A percentile compares a stretch with the other conserved stretches of the same genome.
These are phyloP conservation scores for Coleophora flavipennella DNA, from an alignment of 2,888 invertebrate genomes.

Conservation along the genomic window DNA sequence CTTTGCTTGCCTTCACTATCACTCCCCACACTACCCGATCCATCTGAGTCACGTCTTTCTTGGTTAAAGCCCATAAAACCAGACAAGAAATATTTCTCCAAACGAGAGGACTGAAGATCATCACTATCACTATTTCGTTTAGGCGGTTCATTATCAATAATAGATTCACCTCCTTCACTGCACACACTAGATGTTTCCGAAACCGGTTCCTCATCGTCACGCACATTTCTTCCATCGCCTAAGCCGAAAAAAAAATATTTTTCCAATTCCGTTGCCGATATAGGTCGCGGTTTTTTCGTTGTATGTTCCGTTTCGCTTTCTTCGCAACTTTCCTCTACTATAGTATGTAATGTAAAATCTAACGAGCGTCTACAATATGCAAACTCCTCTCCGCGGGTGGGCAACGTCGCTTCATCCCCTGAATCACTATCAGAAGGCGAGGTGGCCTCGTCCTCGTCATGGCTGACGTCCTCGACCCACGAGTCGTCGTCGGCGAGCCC, in stretches of 20 bases:
- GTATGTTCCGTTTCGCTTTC: constrained; percentile 88
- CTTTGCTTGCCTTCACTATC: constrained; percentile 92
- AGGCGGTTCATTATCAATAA: constrained; percentile 73
- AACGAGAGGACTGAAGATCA: constrained; percentile 84
- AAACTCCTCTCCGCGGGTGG: constrained; percentile 85
- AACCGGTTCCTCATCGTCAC: constrained; percentile 75
- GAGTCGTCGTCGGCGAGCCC: constrained; percentile 92
- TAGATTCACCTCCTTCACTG: constrained; percentile 85
- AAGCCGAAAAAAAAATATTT: constrained; percentile 93
- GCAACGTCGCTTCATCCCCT: constrained; percentile 77
- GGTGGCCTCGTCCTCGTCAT: constrained; percentile 82
- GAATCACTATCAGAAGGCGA: constrained; percentile 79
- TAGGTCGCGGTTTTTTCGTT: constrained; percentile 75
- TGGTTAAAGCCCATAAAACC: constrained; percentile 88
- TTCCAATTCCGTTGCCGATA: constrained; percentile 87
- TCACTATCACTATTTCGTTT: constrained; percentile 75
- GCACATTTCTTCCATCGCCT: constrained; percentile 77
- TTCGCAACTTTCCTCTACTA: constrained; percentile 95
- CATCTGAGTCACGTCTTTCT: constrained; percentile 84
- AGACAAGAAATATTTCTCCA: constrained; percentile 91
- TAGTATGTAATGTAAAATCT: constrained; percentile 93
- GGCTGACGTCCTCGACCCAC: constrained; percentile 91
- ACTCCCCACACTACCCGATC: constrained; percentile 90
- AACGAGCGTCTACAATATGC: constrained; percentile 86
- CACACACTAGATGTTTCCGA: constrained; percentile 91